Evolutionary conservation across 2,113 vertebrate species (phyloP).

Genomic region (Phaethon lepturus): DNA sequence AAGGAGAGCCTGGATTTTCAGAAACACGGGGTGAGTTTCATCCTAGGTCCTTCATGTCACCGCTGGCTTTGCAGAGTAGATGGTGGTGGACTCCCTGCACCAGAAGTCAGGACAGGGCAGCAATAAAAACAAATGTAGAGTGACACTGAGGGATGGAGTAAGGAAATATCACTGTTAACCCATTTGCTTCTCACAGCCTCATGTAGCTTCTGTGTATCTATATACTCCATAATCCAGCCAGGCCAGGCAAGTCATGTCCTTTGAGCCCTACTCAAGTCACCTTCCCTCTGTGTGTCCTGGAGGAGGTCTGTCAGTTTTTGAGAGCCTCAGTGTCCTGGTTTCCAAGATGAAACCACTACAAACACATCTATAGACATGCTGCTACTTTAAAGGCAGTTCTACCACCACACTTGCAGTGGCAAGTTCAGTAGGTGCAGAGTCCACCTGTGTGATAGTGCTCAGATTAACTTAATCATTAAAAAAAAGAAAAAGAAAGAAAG

Average conservation of each 20-base stretch:
- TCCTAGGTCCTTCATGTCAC: neutral
- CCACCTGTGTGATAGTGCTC: neutral
- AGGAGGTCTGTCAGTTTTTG: neutral
- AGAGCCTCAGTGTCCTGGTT: neutral
- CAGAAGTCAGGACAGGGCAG: neutral
- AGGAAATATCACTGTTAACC: neutral
- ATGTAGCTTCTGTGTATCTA: neutral
- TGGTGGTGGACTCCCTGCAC: neutral
- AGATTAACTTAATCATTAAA: neutral
- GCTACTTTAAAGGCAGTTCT: neutral
- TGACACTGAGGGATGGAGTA: neutral
- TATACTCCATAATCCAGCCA: neutral
- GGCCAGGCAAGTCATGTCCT: neutral
- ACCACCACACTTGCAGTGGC: neutral
- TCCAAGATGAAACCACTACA: neutral
- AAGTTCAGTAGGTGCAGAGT: neutral
- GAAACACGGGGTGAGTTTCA: slow-evolving; percentile 23
- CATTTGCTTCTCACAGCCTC: neutral
- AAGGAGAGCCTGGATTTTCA: slow-evolving; percentile 44
- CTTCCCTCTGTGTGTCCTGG: neutral
- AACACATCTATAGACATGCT: neutral
- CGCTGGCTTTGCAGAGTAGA: neutral
- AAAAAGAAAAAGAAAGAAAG: neutral
- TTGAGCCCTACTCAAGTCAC: neutral
- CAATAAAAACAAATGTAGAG: neutral